Base-by-base conservation (phyloP, 1,140 invertebrate species). In the Eulimnadia texana region DNA sequence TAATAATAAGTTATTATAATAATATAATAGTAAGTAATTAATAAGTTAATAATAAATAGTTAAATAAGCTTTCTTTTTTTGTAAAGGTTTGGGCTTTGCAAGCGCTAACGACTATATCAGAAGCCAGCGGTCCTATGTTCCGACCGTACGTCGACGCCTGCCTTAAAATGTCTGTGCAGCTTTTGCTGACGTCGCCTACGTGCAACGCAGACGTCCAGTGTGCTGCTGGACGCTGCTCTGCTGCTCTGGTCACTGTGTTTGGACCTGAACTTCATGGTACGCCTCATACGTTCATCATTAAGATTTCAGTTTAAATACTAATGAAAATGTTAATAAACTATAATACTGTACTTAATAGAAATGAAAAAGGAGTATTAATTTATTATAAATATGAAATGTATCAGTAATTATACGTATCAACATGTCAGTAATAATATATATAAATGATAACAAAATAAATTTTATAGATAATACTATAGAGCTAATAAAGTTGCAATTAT, bases 101-200 rank as follows among this genome's bases (percentile, higher is more conserved):
- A 76, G 93, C 94, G 1, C 72, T 99, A 29, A 87, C 91, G 9
- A 79, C 98, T 62, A 93, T 99, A 62, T 93, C 93, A 24, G 94
- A 98, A 72, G 96, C 93, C 6, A 94, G 94, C 23, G 95, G 95
- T 1, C 95, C 94, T 25, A 97, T 98, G 93, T 99, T 98, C 76
- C 79, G 94, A 23, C 84, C 88, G 16, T 98, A 97, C 74, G 93
- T 98, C 11, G 95, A 99, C 70, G 91, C 92, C 0, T 89, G 90
- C 0, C 74, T 99, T 24, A 88, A 86, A 1, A 77, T 97, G 23
- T 84, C 90, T 24, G 74, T 99, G 23, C 93, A 93, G 69, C 76
- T 98, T 50, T 76, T 98, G 42, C 77, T 98, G 29, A 85, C 82
- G 61, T 89, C 95, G 11, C 88, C 93, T 13, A 85, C 91, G 29